Evolutionary conservation across 1,140 invertebrate species (phyloP), one percentile per base, ranked within the genome.

Genomic region (Paramacrobiotus metropolitanus): DNA sequence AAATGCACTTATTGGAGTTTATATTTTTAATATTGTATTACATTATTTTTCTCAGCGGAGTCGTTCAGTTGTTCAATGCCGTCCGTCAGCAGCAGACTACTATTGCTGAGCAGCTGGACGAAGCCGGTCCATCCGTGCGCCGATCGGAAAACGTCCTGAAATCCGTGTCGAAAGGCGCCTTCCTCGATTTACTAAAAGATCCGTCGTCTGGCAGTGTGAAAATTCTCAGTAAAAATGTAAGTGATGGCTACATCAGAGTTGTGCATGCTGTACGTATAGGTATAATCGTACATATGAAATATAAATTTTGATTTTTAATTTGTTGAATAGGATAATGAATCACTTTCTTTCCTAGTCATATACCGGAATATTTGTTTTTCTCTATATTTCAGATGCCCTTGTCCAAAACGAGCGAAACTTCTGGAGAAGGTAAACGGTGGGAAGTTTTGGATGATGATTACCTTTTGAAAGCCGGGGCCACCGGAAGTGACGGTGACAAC

Each of bases 1-100:
- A 44, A 59, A 60, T 61, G 31, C 21, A 59, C 64, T 59, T 45
- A 29, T 21, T 1, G 34, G n/a, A 59, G 21, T 3, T 60, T 48
- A 21, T 60, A 59, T 44, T 48, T 24, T 45, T 24, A 48, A 60
- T 64, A 29, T 64, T 29, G 29, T 62, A 62, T 62, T 59, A 29
- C 31, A 59, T 31, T 64, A 59, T 67, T 65, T 67, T 65, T 75
- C 73, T 31, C 65, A 87, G 84, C 70, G 88, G 87, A 68, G 86
- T 91, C 2, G 86, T 92, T 1, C 86, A 90, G 70, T 74, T 93
- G 65, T 93, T 92, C 66, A 92, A 92, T 78, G 83, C 86, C 28
- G 87, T 92, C 0, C 79, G 78, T 68, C 78, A 82, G 65, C 87
- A 91, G 72, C 87, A 91, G 71, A 83, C 81, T 70, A 78, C 80